Evolutionary conservation across 2,888 invertebrate genomes (phyloP), one percentile per base, ranked within the genome.

Genomic region (Mesodorylaimus sp.): DNA sequence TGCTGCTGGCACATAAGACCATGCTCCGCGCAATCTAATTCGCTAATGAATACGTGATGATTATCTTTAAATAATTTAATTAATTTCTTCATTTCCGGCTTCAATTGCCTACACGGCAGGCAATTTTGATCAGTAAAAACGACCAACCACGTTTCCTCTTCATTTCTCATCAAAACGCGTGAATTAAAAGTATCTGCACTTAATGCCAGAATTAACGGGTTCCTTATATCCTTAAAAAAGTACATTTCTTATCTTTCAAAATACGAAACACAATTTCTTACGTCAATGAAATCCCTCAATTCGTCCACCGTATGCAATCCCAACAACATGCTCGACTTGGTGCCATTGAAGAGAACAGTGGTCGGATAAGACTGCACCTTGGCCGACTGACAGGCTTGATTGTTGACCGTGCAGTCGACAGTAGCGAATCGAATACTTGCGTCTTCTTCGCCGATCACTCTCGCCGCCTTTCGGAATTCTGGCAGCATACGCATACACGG

Each of bases 81-180:
- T 29, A 81, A 68, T 60, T 72, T 71, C 39, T 78, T 71, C 76
- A 78, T 80, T 58, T 80, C 76, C 1, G 79, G 77, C 10, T 75
- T 74, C 54, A 82, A 67, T 61, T 76, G 75, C 59, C 78, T 77
- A 62, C 81, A 82, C 1, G 80, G 80, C 1, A 76, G 77, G 68
- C 81, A 82, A 80, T 80, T 80, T 1, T 79, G 77, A 13, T 79
- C 79, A 63, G 73, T 80, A 66, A 76, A 81, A 67, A 80, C 79
- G 2, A 81, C 75, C 25, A 79, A 62, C 78, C 79, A 80, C 2
- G 79, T 64, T 52, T 76, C 73, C 44, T 73, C 69, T 7, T 63
- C 60, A 1, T 70, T 68, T 59, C 78, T 76, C 26, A 72, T 66
- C 16, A 68, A 65, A 28, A 81, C 71, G 23, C 61, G 64, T 23